phyloP scores from a whole-genome alignment of 2,113 vertebrate genomes.

The Henicopernis longicauda region DNA sequence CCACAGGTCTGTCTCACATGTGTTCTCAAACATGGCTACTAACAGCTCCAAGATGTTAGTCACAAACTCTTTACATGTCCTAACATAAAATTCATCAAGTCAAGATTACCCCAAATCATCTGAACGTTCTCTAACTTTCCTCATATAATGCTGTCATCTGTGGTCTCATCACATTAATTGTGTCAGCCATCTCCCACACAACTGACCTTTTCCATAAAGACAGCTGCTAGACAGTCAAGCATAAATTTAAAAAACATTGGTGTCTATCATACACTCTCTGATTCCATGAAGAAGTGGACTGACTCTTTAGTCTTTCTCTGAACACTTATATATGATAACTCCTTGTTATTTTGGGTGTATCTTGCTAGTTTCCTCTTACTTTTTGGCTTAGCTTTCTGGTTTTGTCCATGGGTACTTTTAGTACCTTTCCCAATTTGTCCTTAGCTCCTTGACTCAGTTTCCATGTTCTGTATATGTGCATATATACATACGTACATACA shows the following conservation, averaged over 20 bases:
- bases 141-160: background rate
- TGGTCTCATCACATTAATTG: background rate
- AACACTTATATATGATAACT: background rate
- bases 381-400: background rate
- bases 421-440: background rate
- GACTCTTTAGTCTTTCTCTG: background rate
- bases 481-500: background rate
- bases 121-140: background rate
- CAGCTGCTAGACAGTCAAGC: background rate
- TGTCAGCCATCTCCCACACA: background rate
- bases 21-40: background rate
- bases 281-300: background rate
- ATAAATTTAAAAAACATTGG: background rate
- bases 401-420: background rate
- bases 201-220: background rate
- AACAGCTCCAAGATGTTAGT: background rate
- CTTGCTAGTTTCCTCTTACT: background rate
- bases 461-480: background rate
- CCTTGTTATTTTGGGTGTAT: background rate
- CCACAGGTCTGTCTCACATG: background rate
- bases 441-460: background rate
- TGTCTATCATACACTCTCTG: background rate
- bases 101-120: background rate
- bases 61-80: background rate
- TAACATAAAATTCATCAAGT: background rate